Evolutionary conservation across 2,888 invertebrate species (phyloP).

Genomic region (Caenorhabditis sp.): DNA sequence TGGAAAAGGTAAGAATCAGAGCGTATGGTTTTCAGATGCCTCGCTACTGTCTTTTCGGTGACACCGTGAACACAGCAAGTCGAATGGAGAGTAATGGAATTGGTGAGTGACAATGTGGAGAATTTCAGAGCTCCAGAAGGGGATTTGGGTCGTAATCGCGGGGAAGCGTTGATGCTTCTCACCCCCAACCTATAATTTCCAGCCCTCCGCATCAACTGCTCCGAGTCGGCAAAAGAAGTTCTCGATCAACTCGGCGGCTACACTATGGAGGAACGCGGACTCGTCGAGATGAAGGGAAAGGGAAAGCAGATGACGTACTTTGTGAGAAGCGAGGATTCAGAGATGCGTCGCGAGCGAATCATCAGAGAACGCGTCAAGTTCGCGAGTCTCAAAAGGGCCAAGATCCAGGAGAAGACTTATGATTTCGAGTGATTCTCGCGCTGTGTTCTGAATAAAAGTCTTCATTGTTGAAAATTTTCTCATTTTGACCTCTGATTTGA

Average conservation of each 20-base stretch:
- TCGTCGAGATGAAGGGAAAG: slow-evolving; percentile 85
- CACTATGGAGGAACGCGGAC: slow-evolving; percentile 84
- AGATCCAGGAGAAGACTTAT: slow-evolving; percentile 57
- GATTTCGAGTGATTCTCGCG: slow-evolving; percentile 43
- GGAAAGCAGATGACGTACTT: slow-evolving; percentile 84
- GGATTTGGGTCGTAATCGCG: not conserved
- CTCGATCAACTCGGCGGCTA: slow-evolving; percentile 84
- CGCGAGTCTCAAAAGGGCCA: slow-evolving; percentile 63
- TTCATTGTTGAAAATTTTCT: no score
- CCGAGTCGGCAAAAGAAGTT: slow-evolving; percentile 75
- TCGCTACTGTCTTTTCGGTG: slow-evolving; percentile 73
- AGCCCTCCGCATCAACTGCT: slow-evolving; percentile 74
- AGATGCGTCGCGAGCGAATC: slow-evolving; percentile 75
- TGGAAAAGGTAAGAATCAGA: not conserved
- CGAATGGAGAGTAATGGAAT: slow-evolving; percentile 76
- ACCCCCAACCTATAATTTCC: not conserved
- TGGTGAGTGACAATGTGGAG: slow-evolving; percentile 65
- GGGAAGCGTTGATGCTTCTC: not conserved
- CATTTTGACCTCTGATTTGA: no score
- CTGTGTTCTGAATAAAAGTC: not conserved
- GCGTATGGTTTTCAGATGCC: slow-evolving; percentile 62
- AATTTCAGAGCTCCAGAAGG: not conserved
- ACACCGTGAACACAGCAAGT: slow-evolving; percentile 74
- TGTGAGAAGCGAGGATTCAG: slow-evolving; percentile 83
- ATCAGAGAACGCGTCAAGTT: slow-evolving; percentile 65